Conservation (phyloP, 2,113 vertebrate genomes). For the Muntiacus muntjak region DNA sequence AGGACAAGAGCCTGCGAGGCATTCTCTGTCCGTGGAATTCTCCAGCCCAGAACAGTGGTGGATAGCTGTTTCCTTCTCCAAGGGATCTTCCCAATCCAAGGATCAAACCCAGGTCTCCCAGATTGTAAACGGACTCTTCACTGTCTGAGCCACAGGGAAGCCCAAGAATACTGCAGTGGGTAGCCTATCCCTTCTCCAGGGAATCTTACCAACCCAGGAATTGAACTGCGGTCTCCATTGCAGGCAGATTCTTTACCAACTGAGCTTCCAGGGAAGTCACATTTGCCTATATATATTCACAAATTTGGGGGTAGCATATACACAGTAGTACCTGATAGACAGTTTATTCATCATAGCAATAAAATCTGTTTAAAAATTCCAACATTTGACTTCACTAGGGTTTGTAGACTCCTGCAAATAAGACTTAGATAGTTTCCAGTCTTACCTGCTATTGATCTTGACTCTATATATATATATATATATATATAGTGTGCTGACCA, state of each 20-base stretch:
- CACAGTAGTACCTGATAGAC: not conserved
- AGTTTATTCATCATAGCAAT: not conserved
- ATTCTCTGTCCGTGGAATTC: not conserved
- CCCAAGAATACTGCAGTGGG: not conserved
- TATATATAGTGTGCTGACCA: not conserved
- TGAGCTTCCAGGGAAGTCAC: not conserved
- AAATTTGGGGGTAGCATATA: not conserved
- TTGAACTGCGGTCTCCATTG: not conserved
- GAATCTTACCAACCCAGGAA: accelerated
- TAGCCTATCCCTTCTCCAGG: not conserved
- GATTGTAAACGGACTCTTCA: not conserved
- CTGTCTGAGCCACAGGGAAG: not conserved
- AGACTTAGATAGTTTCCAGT: not conserved
- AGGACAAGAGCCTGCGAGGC: not conserved
- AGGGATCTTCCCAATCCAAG: not conserved
- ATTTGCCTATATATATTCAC: not conserved
- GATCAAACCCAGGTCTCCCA: not conserved
- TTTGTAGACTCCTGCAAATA: not conserved
- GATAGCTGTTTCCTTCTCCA: not conserved
- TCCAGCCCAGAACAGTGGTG: not conserved
- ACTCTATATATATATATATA: no score
- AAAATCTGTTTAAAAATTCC: not conserved
- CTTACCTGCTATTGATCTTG: not conserved
- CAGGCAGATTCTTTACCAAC: not conserved
- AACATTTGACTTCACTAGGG: not conserved